Evolutionary conservation across 2,888 invertebrate genomes (phyloP).

Genomic region (Andrena bucephala): DNA sequence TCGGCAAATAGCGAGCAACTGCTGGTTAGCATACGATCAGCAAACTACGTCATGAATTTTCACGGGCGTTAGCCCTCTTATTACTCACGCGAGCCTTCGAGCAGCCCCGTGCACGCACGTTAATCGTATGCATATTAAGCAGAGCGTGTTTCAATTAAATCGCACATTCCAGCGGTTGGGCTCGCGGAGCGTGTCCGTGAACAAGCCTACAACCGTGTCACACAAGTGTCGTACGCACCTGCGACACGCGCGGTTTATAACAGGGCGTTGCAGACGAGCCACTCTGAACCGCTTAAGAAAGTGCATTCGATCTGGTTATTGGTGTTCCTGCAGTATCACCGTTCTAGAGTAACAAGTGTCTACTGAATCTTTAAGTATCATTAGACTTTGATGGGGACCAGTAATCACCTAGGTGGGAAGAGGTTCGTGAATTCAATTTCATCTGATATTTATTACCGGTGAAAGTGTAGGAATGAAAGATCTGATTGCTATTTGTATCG

Average conservation of each 20-base stretch:
- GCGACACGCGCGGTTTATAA: conserved; percentile 17
- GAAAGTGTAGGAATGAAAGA: no score
- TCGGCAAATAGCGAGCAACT: conserved; percentile 22
- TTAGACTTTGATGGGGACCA: no score
- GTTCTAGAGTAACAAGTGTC: not conserved
- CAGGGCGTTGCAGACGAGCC: not conserved
- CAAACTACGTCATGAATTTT: conserved; percentile 48
- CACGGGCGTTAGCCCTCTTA: conserved; percentile 43
- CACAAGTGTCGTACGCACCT: conserved; percentile 49
- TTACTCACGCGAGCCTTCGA: conserved; percentile 41
- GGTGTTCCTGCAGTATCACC: not conserved
- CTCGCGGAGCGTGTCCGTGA: conserved; percentile 22
- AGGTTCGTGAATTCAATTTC: no score
- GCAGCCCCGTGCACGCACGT: conserved; percentile 4
- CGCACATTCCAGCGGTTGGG: conserved; percentile 41
- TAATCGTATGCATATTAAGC: conserved; percentile 48
- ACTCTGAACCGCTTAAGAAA: conserved; percentile 5
- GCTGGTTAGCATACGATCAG: conserved; percentile 39
- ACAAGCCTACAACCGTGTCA: conserved; percentile 36
- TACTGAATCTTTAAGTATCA: no score
- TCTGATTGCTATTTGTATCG: no score
- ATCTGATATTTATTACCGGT: no score
- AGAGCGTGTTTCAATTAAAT: conserved; percentile 59
- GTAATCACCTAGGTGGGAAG: no score
- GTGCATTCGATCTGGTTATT: not conserved